Percentiles rank a stretch among this genome's conserved stretches.
These are phyloP conservation scores for Micromesistius poutassou DNA, from an alignment of 2,797 vertebrate species.

Conservation along the genomic window DNA sequence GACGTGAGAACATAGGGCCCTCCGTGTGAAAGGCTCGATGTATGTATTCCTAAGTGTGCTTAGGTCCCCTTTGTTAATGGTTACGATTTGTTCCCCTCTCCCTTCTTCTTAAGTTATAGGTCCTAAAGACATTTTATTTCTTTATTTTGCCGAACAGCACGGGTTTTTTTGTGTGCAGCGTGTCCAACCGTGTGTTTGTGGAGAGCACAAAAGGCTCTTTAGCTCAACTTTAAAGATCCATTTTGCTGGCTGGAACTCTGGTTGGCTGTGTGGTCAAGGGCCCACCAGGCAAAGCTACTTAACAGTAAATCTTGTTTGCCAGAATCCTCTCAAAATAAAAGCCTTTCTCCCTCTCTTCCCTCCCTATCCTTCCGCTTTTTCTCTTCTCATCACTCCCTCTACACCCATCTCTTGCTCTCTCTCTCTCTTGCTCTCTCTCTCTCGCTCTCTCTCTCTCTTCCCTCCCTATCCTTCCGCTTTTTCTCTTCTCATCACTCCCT, in stretches of 20 bases:
- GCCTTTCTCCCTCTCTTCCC: not conserved
- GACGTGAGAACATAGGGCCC: conserved; percentile 21
- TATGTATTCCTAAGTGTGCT: conserved; percentile 5
- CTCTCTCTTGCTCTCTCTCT: conserved; percentile 23
- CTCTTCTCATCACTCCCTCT: conserved; percentile 22
- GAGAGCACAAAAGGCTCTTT: conserved; percentile 28
- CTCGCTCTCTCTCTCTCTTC: not conserved
- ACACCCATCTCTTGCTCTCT: too few relatives aligned
- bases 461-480: not conserved
- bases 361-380: conserved; percentile 1
- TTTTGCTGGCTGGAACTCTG: conserved; percentile 45
- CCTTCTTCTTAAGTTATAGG: conserved; percentile 10
- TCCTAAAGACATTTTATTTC: conserved; percentile 16
- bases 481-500: conserved; percentile 25
- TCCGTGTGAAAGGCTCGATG: conserved; percentile 16
- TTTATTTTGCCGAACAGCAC: conserved; percentile 18
- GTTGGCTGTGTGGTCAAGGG: conserved; percentile 52
- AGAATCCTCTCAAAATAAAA: conserved; percentile 59
- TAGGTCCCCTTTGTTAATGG: conserved; percentile 13
- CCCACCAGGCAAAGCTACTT: conserved; percentile 72
- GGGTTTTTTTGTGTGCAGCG: not conserved
- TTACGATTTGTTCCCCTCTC: not conserved
- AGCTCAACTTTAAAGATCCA: conserved; percentile 40
- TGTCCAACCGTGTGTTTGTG: conserved; percentile 29
- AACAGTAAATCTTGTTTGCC: conserved; percentile 71